Evolutionary conservation across 2,888 invertebrate species (phyloP).

Genomic region (Suillia variegata): DNA sequence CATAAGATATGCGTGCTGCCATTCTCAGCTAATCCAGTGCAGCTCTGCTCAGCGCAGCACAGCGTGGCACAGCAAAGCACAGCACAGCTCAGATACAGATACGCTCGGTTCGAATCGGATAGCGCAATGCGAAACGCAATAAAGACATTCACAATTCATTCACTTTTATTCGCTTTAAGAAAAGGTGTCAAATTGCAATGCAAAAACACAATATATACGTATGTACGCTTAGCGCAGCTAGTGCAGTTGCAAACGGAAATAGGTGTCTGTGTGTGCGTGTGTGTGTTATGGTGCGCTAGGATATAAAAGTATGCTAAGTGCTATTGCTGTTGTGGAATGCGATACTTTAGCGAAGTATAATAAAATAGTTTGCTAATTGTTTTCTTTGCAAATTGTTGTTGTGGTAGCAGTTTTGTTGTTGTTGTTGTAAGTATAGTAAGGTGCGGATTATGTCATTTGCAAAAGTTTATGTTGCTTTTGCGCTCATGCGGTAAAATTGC

Average conservation of each 20-base stretch:
- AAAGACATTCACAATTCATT: constrained; percentile 39
- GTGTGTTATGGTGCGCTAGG: too few relatives aligned
- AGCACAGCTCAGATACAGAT: too few relatives aligned
- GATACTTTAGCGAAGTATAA: not conserved
- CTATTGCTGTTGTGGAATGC: not conserved
- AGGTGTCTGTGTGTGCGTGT: too few relatives aligned
- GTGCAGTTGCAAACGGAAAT: too few relatives aligned
- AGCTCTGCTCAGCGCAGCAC: too few relatives aligned
- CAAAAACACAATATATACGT: constrained; percentile 5
- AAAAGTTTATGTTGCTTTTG: not conserved
- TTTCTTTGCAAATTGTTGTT: not conserved
- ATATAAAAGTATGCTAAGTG: too few relatives aligned
- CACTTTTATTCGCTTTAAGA: too few relatives aligned
- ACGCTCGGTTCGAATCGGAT: too few relatives aligned
- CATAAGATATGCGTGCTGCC: not conserved
- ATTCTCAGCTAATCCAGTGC: not conserved
- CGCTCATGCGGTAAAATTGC: not conserved
- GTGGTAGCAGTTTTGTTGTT: not conserved
- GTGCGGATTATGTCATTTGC: not conserved
- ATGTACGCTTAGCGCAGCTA: too few relatives aligned
- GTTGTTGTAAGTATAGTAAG: not conserved
- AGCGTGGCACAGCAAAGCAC: too few relatives aligned
- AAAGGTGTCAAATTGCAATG: constrained; percentile 46
- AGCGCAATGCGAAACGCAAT: constrained; percentile 22
- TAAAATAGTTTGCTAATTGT: constrained; percentile 5